Evolutionary conservation across 2,797 vertebrate species (phyloP).

Genomic region (Trichosurus vulpecula): DNA sequence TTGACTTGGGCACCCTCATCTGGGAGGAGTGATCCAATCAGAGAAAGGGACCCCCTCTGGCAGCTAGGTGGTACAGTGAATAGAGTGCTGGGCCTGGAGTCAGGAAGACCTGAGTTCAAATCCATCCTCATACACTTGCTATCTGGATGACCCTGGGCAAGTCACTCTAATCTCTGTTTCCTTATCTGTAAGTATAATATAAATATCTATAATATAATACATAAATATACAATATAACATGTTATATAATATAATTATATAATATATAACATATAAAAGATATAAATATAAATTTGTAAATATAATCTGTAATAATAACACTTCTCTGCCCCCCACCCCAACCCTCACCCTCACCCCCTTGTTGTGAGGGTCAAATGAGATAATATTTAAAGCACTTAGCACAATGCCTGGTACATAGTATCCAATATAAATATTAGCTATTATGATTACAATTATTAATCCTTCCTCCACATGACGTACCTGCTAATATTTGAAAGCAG

Average conservation of each 20-base stretch:
- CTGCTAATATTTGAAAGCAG: background rate
- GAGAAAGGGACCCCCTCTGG: too few species aligned
- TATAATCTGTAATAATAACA: background rate
- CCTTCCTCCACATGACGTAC: background rate
- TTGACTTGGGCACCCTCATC: too few species aligned
- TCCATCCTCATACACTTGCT: background rate
- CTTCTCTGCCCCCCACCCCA: background rate
- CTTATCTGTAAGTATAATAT: background rate
- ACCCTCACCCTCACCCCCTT: too few species aligned
- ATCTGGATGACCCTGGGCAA: background rate
- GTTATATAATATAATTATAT: too few species aligned
- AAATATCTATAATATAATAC: too few species aligned
- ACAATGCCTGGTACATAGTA: background rate
- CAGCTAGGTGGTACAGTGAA: too few species aligned
- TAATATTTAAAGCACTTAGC: background rate
- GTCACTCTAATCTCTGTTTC: background rate
- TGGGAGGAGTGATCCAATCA: too few species aligned
- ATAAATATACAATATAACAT: too few species aligned
- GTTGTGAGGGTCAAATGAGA: background rate
- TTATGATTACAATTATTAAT: background rate
- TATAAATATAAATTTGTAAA: too few species aligned
- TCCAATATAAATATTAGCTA: background rate
- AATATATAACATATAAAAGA: too few species aligned
- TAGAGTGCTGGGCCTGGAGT: too few species aligned
- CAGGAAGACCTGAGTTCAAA: background rate